phyloP scores from a whole-genome alignment of 2,113 vertebrate species.

The Saguinus imperator region DNA sequence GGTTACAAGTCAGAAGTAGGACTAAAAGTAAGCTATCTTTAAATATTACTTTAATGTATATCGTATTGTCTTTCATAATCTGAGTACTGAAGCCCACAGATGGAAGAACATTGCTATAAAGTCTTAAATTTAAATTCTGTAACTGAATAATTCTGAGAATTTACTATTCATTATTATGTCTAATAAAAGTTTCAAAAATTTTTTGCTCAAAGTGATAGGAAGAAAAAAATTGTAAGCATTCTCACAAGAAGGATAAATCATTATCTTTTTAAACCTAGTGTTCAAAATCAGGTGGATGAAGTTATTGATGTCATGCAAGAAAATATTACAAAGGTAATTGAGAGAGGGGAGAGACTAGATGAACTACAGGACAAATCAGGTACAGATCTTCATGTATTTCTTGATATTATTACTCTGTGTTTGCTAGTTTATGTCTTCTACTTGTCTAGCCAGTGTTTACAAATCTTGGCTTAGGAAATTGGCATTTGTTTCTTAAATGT shows the following conservation, averaged over 20 bases:
- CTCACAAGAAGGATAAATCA: not conserved
- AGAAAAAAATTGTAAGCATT: constrained; percentile 23
- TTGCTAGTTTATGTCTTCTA: not conserved
- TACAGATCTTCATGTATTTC: constrained; percentile 72
- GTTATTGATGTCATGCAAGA: constrained; percentile 99
- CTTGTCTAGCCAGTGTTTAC: not conserved
- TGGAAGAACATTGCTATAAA: not conserved
- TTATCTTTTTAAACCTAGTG: constrained; percentile 83
- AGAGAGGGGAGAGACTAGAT: constrained; percentile 96
- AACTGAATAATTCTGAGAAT: constrained; percentile 27
- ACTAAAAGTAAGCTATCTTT: constrained; percentile 9
- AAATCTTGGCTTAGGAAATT: not conserved
- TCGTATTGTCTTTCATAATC: not conserved
- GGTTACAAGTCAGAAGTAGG: not conserved
- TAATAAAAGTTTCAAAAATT: constrained; percentile 35
- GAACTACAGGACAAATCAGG: constrained; percentile 99
- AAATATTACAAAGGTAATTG: constrained; percentile 99
- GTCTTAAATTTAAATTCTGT: not conserved
- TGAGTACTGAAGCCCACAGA: not conserved
- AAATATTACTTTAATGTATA: constrained; percentile 13
- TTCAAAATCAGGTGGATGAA: constrained; percentile 98
- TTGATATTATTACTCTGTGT: not conserved
- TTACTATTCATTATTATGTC: not conserved
- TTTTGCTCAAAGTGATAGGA: too few relatives aligned
- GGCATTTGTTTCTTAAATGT: not conserved